Percentiles rank a stretch among this genome's conserved stretches.
phyloP scores from a whole-genome alignment of 2,888 invertebrate genomes.

The Erannis defoliaria region DNA sequence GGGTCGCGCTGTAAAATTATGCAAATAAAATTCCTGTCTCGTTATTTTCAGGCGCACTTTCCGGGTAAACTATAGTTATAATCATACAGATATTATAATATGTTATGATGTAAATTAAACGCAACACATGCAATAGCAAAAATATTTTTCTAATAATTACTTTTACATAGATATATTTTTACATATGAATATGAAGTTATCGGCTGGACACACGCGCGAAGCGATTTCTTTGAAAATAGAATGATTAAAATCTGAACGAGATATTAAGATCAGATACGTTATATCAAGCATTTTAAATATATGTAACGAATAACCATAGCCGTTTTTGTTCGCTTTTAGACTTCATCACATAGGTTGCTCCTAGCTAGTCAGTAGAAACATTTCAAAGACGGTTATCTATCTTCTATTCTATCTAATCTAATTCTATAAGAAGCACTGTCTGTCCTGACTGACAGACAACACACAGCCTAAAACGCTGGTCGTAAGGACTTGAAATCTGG shows the following conservation, averaged over 20 bases:
- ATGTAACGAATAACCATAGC: neutral
- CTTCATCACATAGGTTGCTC: too few species aligned
- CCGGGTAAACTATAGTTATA: neutral
- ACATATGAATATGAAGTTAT: neutral
- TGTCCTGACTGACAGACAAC: too few species aligned
- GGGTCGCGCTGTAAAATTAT: slow-evolving; percentile 44
- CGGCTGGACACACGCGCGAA: neutral
- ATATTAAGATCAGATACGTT: neutral
- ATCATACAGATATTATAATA: neutral
- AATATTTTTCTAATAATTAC: neutral
- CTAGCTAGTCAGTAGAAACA: too few species aligned
- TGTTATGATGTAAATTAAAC: neutral
- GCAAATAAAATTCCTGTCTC: slow-evolving; percentile 46
- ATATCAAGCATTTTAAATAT: neutral
- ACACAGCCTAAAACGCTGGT: too few species aligned
- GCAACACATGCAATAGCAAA: neutral
- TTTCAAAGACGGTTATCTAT: too few species aligned
- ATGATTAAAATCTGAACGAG: neutral
- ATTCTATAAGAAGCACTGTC: too few species aligned
- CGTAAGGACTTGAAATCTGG: too few species aligned
- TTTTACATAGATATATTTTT: neutral
- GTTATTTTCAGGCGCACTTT: slow-evolving; percentile 29
- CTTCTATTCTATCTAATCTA: too few species aligned
- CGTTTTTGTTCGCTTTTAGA: neutral
- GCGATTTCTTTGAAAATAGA: neutral